Base-by-base conservation (phyloP, 2,113 vertebrate genomes). In the Steatornis caripensis region DNA sequence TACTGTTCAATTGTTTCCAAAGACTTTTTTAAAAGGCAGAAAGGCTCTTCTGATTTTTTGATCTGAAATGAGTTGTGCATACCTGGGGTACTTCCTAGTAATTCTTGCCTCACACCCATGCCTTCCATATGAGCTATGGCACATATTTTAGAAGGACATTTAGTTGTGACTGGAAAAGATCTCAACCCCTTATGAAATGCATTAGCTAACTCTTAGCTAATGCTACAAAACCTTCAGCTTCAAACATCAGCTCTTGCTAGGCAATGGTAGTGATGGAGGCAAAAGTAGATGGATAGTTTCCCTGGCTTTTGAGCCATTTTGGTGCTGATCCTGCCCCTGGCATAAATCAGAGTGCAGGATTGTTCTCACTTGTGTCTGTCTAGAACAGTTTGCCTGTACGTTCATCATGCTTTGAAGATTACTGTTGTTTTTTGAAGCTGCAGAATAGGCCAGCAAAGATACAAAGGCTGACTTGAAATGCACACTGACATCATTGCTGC, bases 391-490 rank as follows among this genome's bases (percentile, higher is more conserved):
- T 90, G 46, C 68, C n/a, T 45, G 54, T 80, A 46, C 0, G 0
- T 87, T 68, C 51, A 9, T 37, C 26, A 2, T n/a, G 6, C 43
- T 49, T 75, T 82, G 76, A 93, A 92, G 84, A 65, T 78, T 41
- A 37, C n/a, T 3, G 3, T 23, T 87, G 55, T 2, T 65, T 89
- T 90, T 26, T 61, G 57, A 87, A 85, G 74, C 81, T 90, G 62
- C 45, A 85, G 78, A 43, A 61, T 16, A 89, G 54, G 14, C n/a
- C 84, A 76, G 61, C 76, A 91, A 66, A 79, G 80, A 49, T 61
- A 76, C 41, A 70, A 49, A 80, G 62, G 41, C 61, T 87, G 69
- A 78, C 77, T 93, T 10, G 8, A 91, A 95, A 75, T 11, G 48
- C n/a, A 30, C 2, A 0, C 72, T 82, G 61, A 72, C 29, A 26